A percentile compares a stretch with the other conserved stretches of the same genome.
These are phyloP conservation scores for Tretioscincus oriximinensis DNA, from an alignment of 2,113 vertebrate genomes.

Conservation along the genomic window DNA sequence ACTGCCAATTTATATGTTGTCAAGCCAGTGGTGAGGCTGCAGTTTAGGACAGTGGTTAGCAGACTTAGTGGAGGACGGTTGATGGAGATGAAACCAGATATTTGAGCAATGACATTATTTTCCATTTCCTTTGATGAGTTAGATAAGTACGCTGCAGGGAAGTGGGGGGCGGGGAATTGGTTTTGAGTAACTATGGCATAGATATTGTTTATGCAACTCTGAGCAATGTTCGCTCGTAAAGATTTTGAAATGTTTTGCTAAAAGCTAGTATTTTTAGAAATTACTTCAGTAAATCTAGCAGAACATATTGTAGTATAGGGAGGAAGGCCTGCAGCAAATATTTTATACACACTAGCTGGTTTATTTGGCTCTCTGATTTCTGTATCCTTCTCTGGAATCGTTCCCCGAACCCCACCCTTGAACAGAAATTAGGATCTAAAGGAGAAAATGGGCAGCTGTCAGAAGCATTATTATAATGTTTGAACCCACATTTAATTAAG, in stretches of 20 bases:
- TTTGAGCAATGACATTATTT: constrained; percentile 42
- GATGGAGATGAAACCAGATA: constrained; percentile 38
- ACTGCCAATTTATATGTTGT: constrained; percentile 59
- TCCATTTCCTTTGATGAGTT: constrained; percentile 32
- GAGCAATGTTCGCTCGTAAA: constrained; percentile 45
- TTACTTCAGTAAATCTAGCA: constrained; percentile 42
- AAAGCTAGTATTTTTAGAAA: constrained; percentile 51
- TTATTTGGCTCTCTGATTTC: constrained; percentile 11
- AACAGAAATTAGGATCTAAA: constrained; percentile 46
- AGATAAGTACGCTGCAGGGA: constrained; percentile 35
- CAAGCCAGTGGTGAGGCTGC: constrained; percentile 45
- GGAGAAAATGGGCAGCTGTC: constrained; percentile 21
- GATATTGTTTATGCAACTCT: constrained; percentile 51
- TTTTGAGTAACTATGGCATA: constrained; percentile 38
- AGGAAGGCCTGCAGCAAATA: constrained; percentile 13
- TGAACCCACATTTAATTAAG: constrained; percentile 21
- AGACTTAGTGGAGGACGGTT: not conserved
- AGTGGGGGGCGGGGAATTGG: not conserved
- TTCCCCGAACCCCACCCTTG: not conserved
- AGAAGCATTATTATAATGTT: constrained; percentile 29
- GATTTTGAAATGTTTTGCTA: constrained; percentile 46
- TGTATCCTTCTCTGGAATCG: constrained; percentile 27
- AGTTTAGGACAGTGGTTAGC: constrained; percentile 29
- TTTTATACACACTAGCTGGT: constrained; percentile 15
- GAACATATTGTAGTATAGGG: constrained; percentile 47